Conservation (phyloP, 2,797 vertebrate genomes). For the Gadopsis marmoratus region DNA sequence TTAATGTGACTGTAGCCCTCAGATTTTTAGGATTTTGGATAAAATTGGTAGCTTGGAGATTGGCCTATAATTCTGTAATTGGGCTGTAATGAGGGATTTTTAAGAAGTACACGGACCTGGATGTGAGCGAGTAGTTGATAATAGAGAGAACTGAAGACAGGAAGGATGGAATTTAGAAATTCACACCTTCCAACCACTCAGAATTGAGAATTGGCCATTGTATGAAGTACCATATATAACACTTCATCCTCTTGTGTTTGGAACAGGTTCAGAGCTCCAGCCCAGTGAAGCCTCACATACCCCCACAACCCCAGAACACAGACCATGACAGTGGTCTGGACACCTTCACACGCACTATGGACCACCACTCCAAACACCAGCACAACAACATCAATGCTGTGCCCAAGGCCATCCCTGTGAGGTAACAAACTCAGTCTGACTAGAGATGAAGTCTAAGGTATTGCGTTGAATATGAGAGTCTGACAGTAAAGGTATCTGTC, state of each 20-base stretch:
- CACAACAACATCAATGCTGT: constrained; percentile 92
- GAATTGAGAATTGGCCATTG: background rate
- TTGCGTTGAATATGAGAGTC: constrained; percentile 30
- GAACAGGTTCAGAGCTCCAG: constrained; percentile 77
- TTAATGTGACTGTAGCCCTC: background rate
- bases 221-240: background rate
- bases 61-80: no score
- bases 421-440: constrained; percentile 78
- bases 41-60: no score
- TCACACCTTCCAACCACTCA: background rate
- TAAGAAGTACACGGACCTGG: no score
- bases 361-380: constrained; percentile 93
- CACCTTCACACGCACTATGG: constrained; percentile 90
- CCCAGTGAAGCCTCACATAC: constrained; percentile 88
- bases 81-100: no score
- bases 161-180: no score
- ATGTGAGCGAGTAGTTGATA: no score
- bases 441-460: background rate
- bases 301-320: constrained; percentile 83
- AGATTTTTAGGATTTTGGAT: no score
- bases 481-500: constrained; percentile 76
- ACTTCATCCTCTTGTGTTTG: constrained; percentile 10
- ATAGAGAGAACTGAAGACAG: no score
- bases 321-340: constrained; percentile 94
- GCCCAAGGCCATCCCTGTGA: constrained; percentile 97